phyloP scores from a whole-genome alignment of 2,113 vertebrate species.

The Alethe diademata region DNA sequence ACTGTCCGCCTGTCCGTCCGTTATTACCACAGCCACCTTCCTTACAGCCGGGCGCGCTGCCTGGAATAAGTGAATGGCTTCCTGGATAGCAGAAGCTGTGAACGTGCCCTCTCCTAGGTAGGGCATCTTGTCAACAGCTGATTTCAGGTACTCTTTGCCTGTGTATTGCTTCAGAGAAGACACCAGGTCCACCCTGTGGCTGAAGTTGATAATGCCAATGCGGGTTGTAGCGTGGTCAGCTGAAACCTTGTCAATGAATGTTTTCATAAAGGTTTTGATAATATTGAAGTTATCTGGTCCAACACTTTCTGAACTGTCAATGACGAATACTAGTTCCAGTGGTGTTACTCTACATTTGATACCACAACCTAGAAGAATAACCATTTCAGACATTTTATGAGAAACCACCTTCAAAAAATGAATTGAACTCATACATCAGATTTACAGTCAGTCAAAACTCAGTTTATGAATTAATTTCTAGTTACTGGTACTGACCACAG shows the following conservation, averaged over 20 bases:
- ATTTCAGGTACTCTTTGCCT: conserved; percentile 71
- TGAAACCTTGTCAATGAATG: conserved; percentile 72
- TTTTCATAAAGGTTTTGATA: conserved; percentile 83
- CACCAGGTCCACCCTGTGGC: conserved; percentile 77
- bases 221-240: conserved; percentile 60
- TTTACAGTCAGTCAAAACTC: not conserved
- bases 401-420: not conserved
- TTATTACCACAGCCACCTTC: conserved; percentile 83
- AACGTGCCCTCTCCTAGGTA: conserved; percentile 86
- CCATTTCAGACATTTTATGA: not conserved
- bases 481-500: not conserved
- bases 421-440: not conserved
- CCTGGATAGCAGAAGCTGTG: conserved; percentile 79
- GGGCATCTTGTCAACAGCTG: conserved; percentile 76
- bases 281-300: conserved; percentile 84
- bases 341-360: conserved; percentile 78
- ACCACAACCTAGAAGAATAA: conserved; percentile 79
- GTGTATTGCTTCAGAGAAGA: conserved; percentile 72
- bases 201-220: conserved; percentile 85
- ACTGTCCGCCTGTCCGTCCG: conserved; percentile 77
- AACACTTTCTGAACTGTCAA: conserved; percentile 90
- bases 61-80: conserved; percentile 73
- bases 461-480: not conserved
- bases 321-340: conserved; percentile 86
- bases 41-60: conserved; percentile 65